A percentile compares a stretch with the other conserved stretches of the same genome.
phyloP scores from a whole-genome alignment of 2,888 invertebrate genomes.

The Orchesella flavescens region DNA sequence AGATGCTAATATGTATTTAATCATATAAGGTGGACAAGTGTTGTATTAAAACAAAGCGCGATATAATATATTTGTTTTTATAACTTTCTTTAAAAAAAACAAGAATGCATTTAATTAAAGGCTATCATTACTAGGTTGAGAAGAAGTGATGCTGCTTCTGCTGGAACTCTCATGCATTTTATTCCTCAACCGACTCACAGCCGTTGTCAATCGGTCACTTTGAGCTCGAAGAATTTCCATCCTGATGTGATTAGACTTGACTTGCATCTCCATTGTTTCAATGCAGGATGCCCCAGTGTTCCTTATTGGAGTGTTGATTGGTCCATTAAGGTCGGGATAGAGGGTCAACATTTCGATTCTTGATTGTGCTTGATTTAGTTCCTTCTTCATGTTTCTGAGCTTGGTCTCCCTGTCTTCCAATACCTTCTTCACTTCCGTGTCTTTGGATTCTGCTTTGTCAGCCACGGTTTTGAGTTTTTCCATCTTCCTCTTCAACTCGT shows the following conservation, averaged over 20 bases:
- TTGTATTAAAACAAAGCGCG: too few species aligned
- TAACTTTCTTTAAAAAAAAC: too few species aligned
- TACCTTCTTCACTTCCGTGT: background rate
- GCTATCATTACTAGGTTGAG: too few species aligned
- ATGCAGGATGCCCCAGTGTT: constrained; percentile 37
- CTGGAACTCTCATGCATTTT: constrained; percentile 44
- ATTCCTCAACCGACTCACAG: constrained; percentile 54
- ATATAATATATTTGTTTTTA: too few species aligned
- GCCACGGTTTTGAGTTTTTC: background rate
- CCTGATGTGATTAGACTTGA: constrained; percentile 63
- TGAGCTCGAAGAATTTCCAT: constrained; percentile 63
- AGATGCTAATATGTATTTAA: too few species aligned
- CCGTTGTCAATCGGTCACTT: constrained; percentile 56
- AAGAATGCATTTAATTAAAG: too few species aligned
- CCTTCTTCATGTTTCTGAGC: constrained; percentile 17
- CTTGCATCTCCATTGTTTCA: constrained; percentile 65
- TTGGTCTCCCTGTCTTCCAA: constrained; percentile 40
- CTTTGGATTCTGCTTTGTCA: constrained; percentile 6
- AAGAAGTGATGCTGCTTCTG: too few species aligned
- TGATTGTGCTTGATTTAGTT: constrained; percentile 23
- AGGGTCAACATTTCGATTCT: constrained; percentile 61
- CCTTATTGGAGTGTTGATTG: constrained; percentile 53
- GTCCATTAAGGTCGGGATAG: constrained; percentile 64
- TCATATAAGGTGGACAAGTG: too few species aligned
- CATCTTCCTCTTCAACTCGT: constrained; percentile 3